Conservation (phyloP, 2,113 vertebrate species). For the Ibidorhyncha struthersii region DNA sequence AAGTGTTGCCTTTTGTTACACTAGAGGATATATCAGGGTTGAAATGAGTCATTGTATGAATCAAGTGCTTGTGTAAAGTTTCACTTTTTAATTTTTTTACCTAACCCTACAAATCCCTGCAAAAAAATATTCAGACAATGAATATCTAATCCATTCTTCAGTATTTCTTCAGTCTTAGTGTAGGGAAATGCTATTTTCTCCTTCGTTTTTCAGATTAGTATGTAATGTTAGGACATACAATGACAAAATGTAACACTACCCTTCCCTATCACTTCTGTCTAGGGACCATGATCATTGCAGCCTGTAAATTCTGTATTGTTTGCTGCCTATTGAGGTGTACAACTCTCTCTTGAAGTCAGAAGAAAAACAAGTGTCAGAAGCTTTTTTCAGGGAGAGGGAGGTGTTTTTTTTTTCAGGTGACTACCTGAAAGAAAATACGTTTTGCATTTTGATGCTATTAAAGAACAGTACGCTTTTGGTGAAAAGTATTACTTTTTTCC, state of each 20-base stretch:
- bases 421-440: neutral
- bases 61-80: neutral
- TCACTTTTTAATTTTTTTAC: neutral
- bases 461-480: neutral
- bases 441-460: neutral
- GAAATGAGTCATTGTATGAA: neutral
- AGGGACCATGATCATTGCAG: neutral
- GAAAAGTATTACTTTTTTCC: neutral
- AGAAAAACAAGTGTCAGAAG: neutral
- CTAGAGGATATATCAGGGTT: neutral
- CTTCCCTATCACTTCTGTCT: neutral
- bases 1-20: neutral
- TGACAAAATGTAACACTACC: neutral
- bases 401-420: neutral
- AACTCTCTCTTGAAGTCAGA: neutral
- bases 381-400: neutral
- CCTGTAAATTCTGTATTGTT: neutral
- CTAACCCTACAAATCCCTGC: neutral
- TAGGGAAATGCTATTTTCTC: neutral
- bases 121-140: neutral
- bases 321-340: fast-evolving
- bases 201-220: neutral
- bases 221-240: neutral
- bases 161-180: neutral
- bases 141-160: neutral